Evolutionary conservation across 2,888 invertebrate genomes (phyloP).

Genomic region (Deilephila elpenor): DNA sequence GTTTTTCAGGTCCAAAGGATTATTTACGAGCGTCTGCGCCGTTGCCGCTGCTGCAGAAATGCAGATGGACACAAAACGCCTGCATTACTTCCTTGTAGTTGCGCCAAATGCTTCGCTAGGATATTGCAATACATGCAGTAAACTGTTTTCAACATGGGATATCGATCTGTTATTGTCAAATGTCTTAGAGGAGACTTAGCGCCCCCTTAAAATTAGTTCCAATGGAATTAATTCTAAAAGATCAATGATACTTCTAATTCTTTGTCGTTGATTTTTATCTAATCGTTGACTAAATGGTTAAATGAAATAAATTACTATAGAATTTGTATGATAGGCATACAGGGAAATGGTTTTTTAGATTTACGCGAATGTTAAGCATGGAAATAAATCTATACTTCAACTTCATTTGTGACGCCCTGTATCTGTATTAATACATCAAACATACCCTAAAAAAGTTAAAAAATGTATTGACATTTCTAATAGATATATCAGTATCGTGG

Average conservation of each 20-base stretch:
- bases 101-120: conserved; percentile 1
- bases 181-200: neutral
- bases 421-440: too few relatives aligned
- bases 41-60: conserved; percentile 74
- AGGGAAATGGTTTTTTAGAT: too few relatives aligned
- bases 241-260: too few relatives aligned
- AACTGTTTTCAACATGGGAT: neutral
- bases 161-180: neutral
- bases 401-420: too few relatives aligned
- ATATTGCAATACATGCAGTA: neutral
- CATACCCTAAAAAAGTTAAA: conserved; percentile 27
- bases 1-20: conserved; percentile 84
- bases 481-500: conserved; percentile 28
- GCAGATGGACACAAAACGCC: conserved; percentile 73
- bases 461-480: conserved; percentile 18
- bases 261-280: too few relatives aligned
- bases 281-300: too few relatives aligned
- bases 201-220: neutral
- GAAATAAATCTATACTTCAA: too few relatives aligned
- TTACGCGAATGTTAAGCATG: too few relatives aligned
- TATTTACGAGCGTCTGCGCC: conserved; percentile 82
- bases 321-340: too few relatives aligned
- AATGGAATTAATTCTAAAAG: too few relatives aligned
- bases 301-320: too few relatives aligned
- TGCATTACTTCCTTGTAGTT: conserved; percentile 39